Evolutionary conservation across 2,888 invertebrate species (phyloP).

Genomic region (Seira musarum): DNA sequence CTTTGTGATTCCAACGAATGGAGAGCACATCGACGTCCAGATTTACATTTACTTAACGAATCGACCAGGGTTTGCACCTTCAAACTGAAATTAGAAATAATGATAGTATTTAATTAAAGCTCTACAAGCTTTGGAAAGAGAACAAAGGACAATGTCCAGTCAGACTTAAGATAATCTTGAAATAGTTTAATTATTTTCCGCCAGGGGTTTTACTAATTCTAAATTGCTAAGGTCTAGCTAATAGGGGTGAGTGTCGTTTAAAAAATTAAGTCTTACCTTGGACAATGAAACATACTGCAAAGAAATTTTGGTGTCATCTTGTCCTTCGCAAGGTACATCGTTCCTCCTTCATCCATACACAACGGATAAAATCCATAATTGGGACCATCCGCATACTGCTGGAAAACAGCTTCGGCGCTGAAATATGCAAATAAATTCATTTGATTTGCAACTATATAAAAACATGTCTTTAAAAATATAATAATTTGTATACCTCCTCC

Average conservation of each 20-base stretch:
- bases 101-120: no score
- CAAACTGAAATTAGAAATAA: constrained; percentile 59
- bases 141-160: no score
- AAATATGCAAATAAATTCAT: constrained; percentile 70
- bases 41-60: constrained; percentile 66
- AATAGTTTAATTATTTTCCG: no score
- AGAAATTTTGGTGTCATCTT: constrained; percentile 86
- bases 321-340: constrained; percentile 85
- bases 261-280: no score
- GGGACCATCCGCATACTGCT: constrained; percentile 86
- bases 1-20: constrained; percentile 93
- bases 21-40: constrained; percentile 83
- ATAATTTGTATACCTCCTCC: constrained; percentile 80
- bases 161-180: no score
- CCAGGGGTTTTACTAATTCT: no score
- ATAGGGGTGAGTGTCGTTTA: no score
- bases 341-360: constrained; percentile 80
- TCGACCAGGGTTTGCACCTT: constrained; percentile 65
- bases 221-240: no score
- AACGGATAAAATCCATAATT: constrained; percentile 92
- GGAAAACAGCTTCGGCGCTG: constrained; percentile 91
- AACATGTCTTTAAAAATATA: constrained; percentile 10
- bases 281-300: constrained; percentile 88
- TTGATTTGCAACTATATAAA: constrained; percentile 5
- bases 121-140: no score